Evolutionary conservation across 1,140 invertebrate genomes (phyloP).

Genomic region (Metopolophium dirhodum): DNA sequence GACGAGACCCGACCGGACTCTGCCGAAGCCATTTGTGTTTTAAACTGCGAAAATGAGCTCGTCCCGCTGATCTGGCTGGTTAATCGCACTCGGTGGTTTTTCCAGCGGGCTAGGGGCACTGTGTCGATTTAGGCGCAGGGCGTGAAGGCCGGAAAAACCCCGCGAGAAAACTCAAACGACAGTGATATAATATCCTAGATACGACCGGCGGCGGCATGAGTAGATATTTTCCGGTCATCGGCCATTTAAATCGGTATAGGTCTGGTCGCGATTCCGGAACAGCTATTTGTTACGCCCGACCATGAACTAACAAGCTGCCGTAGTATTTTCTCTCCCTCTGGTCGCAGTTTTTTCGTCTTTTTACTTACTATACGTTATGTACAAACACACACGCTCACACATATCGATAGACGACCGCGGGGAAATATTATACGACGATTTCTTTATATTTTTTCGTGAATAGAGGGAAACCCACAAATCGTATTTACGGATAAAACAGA

Average conservation of each 20-base stretch:
- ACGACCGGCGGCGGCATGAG: neutral
- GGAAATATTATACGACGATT: neutral
- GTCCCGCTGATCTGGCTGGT: neutral
- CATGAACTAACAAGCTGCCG: constrained; percentile 8
- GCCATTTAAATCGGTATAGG: constrained; percentile 26
- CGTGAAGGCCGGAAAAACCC: neutral
- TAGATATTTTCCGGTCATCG: constrained; percentile 32
- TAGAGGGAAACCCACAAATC: neutral
- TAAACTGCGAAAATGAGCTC: neutral
- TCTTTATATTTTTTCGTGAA: neutral
- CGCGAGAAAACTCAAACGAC: neutral
- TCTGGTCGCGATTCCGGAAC: constrained; percentile 18
- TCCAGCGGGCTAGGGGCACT: neutral
- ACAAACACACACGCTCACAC: too few species aligned
- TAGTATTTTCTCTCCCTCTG: neutral
- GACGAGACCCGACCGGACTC: neutral
- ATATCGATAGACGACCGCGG: neutral
- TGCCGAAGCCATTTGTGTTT: neutral
- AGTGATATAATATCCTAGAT: neutral
- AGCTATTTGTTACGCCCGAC: neutral
- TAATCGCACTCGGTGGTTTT: neutral
- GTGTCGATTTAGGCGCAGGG: neutral
- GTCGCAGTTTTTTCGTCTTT: neutral
- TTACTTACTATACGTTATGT: neutral
- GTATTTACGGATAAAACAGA: neutral